Base-by-base conservation (phyloP, 1,140 invertebrate genomes). In the Campoletis sonorensis region DNA sequence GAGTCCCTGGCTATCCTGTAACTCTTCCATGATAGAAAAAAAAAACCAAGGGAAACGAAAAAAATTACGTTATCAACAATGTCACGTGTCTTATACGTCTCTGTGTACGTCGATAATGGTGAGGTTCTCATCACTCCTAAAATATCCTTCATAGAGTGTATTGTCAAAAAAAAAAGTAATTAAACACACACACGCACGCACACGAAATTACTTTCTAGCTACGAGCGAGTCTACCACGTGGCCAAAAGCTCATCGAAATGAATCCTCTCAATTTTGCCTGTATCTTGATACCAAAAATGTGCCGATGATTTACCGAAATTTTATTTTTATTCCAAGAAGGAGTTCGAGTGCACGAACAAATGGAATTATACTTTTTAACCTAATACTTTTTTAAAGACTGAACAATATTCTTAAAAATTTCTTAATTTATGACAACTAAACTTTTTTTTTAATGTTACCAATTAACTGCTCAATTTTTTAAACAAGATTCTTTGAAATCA, bases 41-140 rank as follows among this genome's bases (percentile, higher is more conserved):
- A 79, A 67, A 85, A 82, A 82, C 83, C 5, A 64, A 70, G n/a
- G 30, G 30, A 70, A 70, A 30, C 26, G 67, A 30, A 23, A 75
- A 70, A 76, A 67, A 80, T 89, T 86, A 84, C 88, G 89, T 91
- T 90, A 89, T 91, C 91, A 92, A 91, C 86, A 87, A 89, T 89
- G 85, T 92, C 91, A 91, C 89, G 90, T 91, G 89, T 92, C 91
- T 88, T 89, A 89, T 87, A 85, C 91, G 90, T 91, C 91, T 91
- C 91, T 91, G 89, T 92, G 88, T 91, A 88, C 90, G 88, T 90
- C 89, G 86, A 90, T 92, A 92, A 92, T 92, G 91, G 91, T 92
- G 91, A 92, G 91, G 88, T 85, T 91, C 91, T 87, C 89, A 91
- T 89, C 87, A 91, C 85, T 91, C 90, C 89, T 90, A 89, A 64